phyloP scores from a whole-genome alignment of 2,888 invertebrate species.

The Pseudococcus longispinus region DNA sequence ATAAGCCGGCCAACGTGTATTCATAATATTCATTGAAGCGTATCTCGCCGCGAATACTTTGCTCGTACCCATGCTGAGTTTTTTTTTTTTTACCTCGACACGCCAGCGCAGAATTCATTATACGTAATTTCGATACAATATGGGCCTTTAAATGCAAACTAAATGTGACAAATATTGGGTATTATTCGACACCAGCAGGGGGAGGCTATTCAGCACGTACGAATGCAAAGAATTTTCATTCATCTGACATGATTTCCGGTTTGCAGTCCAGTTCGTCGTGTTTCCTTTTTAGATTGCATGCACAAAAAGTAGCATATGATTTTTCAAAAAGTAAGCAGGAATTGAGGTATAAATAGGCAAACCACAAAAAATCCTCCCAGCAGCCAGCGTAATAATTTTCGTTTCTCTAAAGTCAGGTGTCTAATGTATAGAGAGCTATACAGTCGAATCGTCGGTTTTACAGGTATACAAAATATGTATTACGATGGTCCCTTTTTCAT shows the following conservation, averaged over 20 bases:
- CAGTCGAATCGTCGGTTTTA: background rate
- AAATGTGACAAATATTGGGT: background rate
- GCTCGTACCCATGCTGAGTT: background rate
- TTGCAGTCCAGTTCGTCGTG: background rate
- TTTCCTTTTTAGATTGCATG: background rate
- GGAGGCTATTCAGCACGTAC: background rate
- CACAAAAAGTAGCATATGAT: background rate
- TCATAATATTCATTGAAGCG: constrained; percentile 31
- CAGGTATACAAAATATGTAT: background rate
- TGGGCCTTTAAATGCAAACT: background rate
- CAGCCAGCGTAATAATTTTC: background rate
- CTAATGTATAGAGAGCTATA: background rate
- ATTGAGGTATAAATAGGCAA: background rate
- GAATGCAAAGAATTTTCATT: background rate
- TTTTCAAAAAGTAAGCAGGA: background rate
- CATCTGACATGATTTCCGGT: background rate
- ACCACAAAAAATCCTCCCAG: constrained; percentile 7
- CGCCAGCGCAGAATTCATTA: background rate
- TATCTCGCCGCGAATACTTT: background rate
- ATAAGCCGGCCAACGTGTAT: background rate
- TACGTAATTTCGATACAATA: constrained; percentile 31
- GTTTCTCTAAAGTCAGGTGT: background rate
- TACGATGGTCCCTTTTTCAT: background rate
- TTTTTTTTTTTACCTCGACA: background rate
- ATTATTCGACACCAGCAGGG: background rate